phyloP scores from a whole-genome alignment of 2,888 invertebrate genomes.

The Carpatolechia fugitivella region DNA sequence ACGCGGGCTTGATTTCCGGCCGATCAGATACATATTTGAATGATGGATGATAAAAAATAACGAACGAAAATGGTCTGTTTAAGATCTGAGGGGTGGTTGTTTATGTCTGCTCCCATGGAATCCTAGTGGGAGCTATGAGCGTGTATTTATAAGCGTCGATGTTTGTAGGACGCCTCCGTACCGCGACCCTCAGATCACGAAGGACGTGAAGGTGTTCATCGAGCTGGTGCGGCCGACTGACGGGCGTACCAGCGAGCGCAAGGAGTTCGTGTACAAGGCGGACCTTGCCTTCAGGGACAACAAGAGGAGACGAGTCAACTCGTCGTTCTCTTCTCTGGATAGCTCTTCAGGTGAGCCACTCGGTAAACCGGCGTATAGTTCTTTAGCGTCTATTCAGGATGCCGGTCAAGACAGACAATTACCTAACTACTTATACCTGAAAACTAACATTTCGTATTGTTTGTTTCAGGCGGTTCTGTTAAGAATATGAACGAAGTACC shows the following conservation, averaged over 20 bases:
- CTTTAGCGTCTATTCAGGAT: too few relatives aligned
- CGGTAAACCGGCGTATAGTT: too few relatives aligned
- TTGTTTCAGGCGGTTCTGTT: slow-evolving; percentile 12
- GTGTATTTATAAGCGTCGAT: too few relatives aligned
- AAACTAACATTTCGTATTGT: background rate
- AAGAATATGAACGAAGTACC: slow-evolving; percentile 14
- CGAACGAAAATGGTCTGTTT: too few relatives aligned
- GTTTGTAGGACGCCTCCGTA: slow-evolving; percentile 86
- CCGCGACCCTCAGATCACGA: slow-evolving; percentile 80
- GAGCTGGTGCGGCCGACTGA: slow-evolving; percentile 85
- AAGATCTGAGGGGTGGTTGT: too few relatives aligned
- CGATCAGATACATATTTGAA: too few relatives aligned
- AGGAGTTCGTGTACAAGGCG: slow-evolving; percentile 56
- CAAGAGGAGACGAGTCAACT: slow-evolving; percentile 42
- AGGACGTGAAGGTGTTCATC: slow-evolving; percentile 83
- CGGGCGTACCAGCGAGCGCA: slow-evolving; percentile 60
- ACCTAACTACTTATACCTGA: too few relatives aligned
- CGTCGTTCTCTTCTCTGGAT: slow-evolving; percentile 10
- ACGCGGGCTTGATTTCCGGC: too few relatives aligned
- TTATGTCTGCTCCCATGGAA: too few relatives aligned
- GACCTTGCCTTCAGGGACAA: slow-evolving; percentile 46
- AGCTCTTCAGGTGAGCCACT: slow-evolving; percentile 16
- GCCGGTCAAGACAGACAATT: too few relatives aligned
- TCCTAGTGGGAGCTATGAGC: too few relatives aligned
- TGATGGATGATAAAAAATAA: too few relatives aligned